phyloP scores from a whole-genome alignment of 2,888 invertebrate genomes.

The Stramonita haemastoma region DNA sequence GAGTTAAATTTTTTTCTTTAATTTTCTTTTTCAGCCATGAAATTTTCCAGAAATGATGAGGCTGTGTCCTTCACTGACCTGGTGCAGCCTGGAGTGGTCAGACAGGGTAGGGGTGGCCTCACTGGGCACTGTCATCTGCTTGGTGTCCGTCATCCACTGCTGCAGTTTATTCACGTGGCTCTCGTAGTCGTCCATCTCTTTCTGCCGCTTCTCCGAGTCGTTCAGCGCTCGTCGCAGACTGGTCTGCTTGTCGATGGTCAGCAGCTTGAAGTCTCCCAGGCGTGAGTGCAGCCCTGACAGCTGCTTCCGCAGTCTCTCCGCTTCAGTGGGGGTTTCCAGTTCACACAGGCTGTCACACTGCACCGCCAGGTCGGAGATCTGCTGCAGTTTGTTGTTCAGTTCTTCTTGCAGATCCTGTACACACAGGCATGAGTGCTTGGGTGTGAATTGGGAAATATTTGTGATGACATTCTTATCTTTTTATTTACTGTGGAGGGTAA shows the following conservation, averaged over 20 bases:
- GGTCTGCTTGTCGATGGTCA: constrained; percentile 65
- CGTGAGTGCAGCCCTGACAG: constrained; percentile 60
- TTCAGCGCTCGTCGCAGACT: constrained; percentile 61
- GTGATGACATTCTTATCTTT: too few relatives aligned
- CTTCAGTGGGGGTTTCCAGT: constrained; percentile 60
- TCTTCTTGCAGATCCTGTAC: constrained; percentile 67
- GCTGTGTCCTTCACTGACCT: constrained; percentile 50
- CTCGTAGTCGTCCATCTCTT: constrained; percentile 69
- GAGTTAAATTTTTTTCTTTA: too few relatives aligned
- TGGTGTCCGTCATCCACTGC: constrained; percentile 71
- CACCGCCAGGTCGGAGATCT: constrained; percentile 71
- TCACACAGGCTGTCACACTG: constrained; percentile 71
- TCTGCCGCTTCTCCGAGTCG: constrained; percentile 66
- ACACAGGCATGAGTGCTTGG: not conserved
- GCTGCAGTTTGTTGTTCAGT: constrained; percentile 63
- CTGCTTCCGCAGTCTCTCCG: constrained; percentile 63
- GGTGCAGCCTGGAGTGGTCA: constrained; percentile 60
- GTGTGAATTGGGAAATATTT: too few relatives aligned
- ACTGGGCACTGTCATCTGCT: constrained; percentile 58
- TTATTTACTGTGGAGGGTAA: too few relatives aligned
- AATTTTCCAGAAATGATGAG: too few relatives aligned
- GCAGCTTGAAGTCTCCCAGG: constrained; percentile 67
- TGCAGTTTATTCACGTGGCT: constrained; percentile 65
- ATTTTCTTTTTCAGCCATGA: too few relatives aligned
- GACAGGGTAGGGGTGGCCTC: constrained; percentile 50